These are phyloP conservation scores for Smithornis capensis DNA, from an alignment of 2,113 vertebrate species.

Conservation along the genomic window DNA sequence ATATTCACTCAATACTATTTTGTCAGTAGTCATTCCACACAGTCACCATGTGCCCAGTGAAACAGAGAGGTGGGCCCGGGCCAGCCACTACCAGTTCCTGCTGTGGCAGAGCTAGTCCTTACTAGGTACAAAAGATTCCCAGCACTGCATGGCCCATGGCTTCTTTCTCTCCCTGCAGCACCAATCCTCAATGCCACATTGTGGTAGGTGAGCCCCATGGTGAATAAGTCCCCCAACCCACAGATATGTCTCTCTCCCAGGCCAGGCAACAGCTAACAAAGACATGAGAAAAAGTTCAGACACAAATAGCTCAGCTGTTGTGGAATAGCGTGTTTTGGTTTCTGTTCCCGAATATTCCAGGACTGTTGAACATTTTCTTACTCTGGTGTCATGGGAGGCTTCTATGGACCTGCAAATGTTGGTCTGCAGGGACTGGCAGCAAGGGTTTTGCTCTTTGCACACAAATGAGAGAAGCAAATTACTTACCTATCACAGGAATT, in stretches of 20 bases:
- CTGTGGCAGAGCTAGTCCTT: neutral
- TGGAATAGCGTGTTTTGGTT: neutral
- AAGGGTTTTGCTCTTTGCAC: neutral
- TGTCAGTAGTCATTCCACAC: neutral
- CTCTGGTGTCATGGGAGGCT: neutral
- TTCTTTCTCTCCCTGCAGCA: neutral
- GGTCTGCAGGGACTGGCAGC: neutral
- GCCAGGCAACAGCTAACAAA: neutral
- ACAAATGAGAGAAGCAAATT: neutral
- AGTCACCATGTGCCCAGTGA: neutral
- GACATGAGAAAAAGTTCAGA: neutral
- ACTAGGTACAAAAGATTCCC: neutral
- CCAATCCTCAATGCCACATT: neutral
- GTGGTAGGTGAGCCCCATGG: neutral
- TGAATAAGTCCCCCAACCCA: neutral
- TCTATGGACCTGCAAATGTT: neutral
- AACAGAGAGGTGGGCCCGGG: neutral
- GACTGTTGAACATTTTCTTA: neutral
- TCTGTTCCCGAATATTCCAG: neutral
- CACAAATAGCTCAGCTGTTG: neutral
- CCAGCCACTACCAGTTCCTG: accelerated
- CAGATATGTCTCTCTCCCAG: neutral
- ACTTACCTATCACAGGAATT: neutral
- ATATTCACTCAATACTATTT: neutral
- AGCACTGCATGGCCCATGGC: accelerated